These are phyloP conservation scores for Panorpa germanica DNA, from an alignment of 2,888 invertebrate species.

Conservation along the genomic window DNA sequence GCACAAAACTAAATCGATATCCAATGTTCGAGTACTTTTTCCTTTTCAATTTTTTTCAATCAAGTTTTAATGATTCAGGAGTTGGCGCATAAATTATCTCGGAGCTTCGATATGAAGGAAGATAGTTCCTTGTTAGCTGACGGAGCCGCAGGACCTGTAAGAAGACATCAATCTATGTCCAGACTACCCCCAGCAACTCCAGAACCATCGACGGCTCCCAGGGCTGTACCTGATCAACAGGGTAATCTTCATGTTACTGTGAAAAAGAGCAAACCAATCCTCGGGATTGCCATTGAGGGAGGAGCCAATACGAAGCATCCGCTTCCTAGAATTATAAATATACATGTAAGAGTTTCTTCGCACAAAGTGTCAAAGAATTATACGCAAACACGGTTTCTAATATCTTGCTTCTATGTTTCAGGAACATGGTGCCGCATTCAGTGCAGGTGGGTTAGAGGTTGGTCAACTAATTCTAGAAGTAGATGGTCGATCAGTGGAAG, in stretches of 20 bases:
- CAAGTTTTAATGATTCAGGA: slow-evolving; percentile 35
- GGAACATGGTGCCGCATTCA: slow-evolving; percentile 89
- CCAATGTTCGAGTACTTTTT: too few relatives aligned
- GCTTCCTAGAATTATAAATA: slow-evolving; percentile 86
- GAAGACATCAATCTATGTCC: slow-evolving; percentile 45
- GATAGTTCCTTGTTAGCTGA: slow-evolving; percentile 52
- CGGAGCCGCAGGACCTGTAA: slow-evolving; percentile 33
- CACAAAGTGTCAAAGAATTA: slow-evolving; percentile 3
- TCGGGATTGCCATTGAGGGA: slow-evolving; percentile 94
- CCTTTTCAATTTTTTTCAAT: too few relatives aligned
- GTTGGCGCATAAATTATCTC: slow-evolving; percentile 68
- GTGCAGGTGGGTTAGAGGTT: slow-evolving; percentile 81
- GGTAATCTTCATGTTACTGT: slow-evolving; percentile 78
- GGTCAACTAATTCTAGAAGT: slow-evolving; percentile 89
- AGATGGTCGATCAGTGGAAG: slow-evolving; percentile 61
- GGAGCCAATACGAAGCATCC: slow-evolving; percentile 92
- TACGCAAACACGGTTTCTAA: neutral
- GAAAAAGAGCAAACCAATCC: slow-evolving; percentile 82
- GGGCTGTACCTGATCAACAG: slow-evolving; percentile 68
- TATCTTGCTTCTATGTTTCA: slow-evolving; percentile 22
- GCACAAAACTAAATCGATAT: too few relatives aligned
- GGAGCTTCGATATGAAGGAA: slow-evolving; percentile 80
- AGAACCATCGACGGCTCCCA: slow-evolving; percentile 36
- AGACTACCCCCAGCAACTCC: slow-evolving; percentile 53
- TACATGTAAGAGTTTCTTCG: slow-evolving; percentile 52